Base-by-base conservation (phyloP, 1,140 invertebrate species). In the Cydia pomonella region DNA sequence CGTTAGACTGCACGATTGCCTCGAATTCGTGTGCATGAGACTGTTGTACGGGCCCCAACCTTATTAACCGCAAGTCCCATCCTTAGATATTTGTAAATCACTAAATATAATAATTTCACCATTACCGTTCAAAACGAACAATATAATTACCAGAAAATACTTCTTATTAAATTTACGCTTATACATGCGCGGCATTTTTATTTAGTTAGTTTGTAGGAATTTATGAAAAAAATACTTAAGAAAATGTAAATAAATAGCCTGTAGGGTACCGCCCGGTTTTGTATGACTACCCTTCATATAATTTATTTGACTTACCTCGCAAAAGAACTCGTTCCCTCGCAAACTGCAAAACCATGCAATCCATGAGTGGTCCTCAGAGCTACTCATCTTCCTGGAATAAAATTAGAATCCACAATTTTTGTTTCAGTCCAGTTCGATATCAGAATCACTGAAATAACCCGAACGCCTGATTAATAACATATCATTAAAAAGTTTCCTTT, bases 291-390 rank as follows among this genome's bases (percentile, higher is more conserved):
- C 6, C 29, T 63, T 41, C 29, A 73, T 33, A 44, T 18, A 18
- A 23, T 23, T 23, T 18, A 59, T 23, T 59, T 59, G 9, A 82
- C 80, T 79, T 79, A 99, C 98, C 95, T 99, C 99, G 93, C 99
- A 99, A 88, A 99, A 99, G 93, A 99, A 99, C 94, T 99, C 99
- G 95, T 99, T 99, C 87, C 99, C 99, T 81, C 99, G 95, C 79
- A 99, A 95, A 75, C 98, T 98, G 94, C 99, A 99, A 94, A 99
- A 99, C 99, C 99, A 99, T 78, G 98, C 98, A 94, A 99, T 99
- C 99, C 99, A 99, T 80, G 99, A 99, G 84, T 99, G 98, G 96
- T 99, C 98, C 95, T 99, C 98, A 84, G 98, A 99, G 95, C 98
- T 99, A 95, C 98, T 99, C 98, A 99, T 99, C 95, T 97, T 98